Base-by-base conservation (phyloP, 2,113 vertebrate species). In the Solenodon paradoxus region DNA sequence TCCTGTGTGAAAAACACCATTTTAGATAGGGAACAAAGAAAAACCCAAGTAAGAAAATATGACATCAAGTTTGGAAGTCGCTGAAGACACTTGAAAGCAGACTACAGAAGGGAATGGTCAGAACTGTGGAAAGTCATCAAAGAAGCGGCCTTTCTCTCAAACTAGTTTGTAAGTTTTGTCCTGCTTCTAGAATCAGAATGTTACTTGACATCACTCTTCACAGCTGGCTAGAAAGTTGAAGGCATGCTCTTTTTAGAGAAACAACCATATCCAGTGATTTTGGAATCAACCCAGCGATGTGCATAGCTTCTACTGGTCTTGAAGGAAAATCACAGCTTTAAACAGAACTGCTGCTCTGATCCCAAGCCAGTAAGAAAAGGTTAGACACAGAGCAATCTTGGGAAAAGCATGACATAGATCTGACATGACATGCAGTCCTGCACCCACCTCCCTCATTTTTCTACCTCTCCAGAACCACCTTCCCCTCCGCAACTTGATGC, bases 11-110 rank as follows among this genome's bases (percentile, higher is more conserved):
- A 92, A 69, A 64, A 63, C 15, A 84, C 45, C 79, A 75, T 30
- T 79, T 92, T 85, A 63, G 75, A 66, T 55, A 84, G 77, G 45
- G 84, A 79, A 94, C 7, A 80, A 91, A 85, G 42, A 66, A 64
- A 74, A 66, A 87, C 28, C 66, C 72, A 47, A 66, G 59, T 42
- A 20, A 78, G 84, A 82, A 80, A 57, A 26, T 9, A 83, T 66
- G 42, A 30, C 57, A 68, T 68, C 35, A 77, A 64, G 53, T 85
- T 69, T 77, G 32, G 79, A 96, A 82, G n/a, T 77, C 66, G 57
- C 12, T 69, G 61, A 22, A 88, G n/a, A 57, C 16, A 35, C 2
- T 10, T 74, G 42, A 75, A 79, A 22, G 38, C 90, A 28, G 47
- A 55, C 61, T 4, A 47, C 0, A 40, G 45, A 94, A 38, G 5